phyloP scores from a whole-genome alignment of 2,113 vertebrate species.

The Oriolus oriolus region DNA sequence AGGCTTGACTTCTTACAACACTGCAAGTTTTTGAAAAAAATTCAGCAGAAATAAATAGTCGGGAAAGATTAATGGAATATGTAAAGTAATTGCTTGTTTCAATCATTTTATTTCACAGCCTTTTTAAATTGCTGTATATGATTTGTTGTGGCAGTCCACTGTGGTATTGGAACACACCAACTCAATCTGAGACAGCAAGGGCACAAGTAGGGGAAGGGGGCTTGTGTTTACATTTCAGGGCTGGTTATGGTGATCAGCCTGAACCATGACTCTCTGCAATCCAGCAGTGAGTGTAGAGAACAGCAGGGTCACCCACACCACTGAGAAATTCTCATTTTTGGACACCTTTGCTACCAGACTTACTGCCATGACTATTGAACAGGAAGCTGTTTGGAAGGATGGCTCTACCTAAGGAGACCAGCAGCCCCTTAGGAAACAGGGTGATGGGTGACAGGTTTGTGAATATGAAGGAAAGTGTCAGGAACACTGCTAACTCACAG shows the following conservation, averaged over 20 bases:
- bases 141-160: neutral
- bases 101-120: neutral
- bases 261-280: neutral
- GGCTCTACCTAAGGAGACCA: neutral
- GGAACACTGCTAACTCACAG: neutral
- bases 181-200: neutral
- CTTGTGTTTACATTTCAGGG: neutral
- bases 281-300: neutral
- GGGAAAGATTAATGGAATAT: neutral
- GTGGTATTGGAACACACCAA: neutral
- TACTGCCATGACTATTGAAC: neutral
- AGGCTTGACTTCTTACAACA: constrained; percentile 3
- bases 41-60: neutral
- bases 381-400: neutral
- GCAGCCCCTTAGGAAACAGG: neutral
- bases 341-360: neutral
- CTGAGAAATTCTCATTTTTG: neutral
- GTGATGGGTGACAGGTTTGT: rapidly evolving
- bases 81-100: neutral
- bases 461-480: neutral
- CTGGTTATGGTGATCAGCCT: neutral
- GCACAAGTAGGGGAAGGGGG: neutral
- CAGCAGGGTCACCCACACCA: neutral
- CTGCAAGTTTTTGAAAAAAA: neutral
- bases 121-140: neutral